A percentile compares a stretch with the other conserved stretches of the same genome.
Evolutionary conservation across 2,888 invertebrate genomes (phyloP).

Genomic region (Cacoxenus indagator): DNA sequence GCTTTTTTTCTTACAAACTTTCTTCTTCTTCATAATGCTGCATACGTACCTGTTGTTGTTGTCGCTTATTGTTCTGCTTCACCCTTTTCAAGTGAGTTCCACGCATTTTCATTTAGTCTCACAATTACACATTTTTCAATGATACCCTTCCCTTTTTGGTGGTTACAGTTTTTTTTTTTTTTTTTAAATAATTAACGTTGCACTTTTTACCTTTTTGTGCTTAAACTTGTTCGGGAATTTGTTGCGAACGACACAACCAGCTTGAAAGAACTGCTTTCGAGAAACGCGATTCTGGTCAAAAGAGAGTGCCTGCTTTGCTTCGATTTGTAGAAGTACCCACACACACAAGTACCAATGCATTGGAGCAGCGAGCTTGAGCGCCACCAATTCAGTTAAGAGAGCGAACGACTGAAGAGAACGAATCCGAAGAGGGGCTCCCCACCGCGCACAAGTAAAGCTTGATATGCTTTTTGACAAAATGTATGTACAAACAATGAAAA

Average conservation of each 20-base stretch:
- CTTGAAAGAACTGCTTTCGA: conserved; percentile 30
- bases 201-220: neutral
- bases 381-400: neutral
- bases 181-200: neutral
- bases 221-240: neutral
- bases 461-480: neutral
- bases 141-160: neutral
- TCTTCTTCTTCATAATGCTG: conserved; percentile 50
- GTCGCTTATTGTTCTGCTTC: neutral
- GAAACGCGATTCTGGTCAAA: conserved; percentile 55
- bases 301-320: conserved; percentile 1
- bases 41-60: conserved; percentile 54
- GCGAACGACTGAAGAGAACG: too few relatives aligned
- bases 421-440: too few relatives aligned
- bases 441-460: too few relatives aligned
- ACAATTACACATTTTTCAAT: neutral
- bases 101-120: neutral
- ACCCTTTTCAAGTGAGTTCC: neutral
- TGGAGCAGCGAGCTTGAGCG: conserved; percentile 30
- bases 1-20: conserved; percentile 29
- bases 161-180: neutral
- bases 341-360: neutral
- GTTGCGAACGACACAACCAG: conserved; percentile 6
- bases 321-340: neutral
- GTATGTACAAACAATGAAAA: neutral